Evolutionary conservation across 2,113 vertebrate genomes (phyloP).

Genomic region (Coryphaenoides rupestris): DNA sequence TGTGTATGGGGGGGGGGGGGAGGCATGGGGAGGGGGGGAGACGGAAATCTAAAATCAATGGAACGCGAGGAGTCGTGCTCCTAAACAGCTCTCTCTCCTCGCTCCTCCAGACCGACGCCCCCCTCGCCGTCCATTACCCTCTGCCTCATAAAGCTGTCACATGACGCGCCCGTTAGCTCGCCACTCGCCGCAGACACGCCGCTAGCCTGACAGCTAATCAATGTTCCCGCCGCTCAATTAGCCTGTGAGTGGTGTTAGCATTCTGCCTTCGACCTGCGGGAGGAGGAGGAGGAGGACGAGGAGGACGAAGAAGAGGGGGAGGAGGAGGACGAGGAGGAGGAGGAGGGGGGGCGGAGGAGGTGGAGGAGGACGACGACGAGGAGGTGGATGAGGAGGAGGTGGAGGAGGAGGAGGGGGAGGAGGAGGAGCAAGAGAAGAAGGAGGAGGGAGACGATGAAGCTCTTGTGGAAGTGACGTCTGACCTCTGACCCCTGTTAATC

Average conservation of each 20-base stretch:
- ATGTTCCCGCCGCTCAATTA: slow-evolving; percentile 42
- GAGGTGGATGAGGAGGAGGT: no score
- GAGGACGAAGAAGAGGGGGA: no score
- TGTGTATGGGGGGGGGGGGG: no score
- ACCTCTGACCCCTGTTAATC: slow-evolving; percentile 27
- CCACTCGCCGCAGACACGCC: slow-evolving; percentile 24
- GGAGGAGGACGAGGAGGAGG: no score
- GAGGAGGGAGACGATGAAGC: slow-evolving; percentile 34
- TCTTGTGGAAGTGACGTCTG: slow-evolving; percentile 24
- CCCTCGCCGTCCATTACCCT: slow-evolving; percentile 26
- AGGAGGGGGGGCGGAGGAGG: no score
- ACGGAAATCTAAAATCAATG: no score
- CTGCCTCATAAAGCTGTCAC: slow-evolving; percentile 33
- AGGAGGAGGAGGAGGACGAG: slow-evolving; percentile 26
- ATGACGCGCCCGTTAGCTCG: slow-evolving; percentile 12
- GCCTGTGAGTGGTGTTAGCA: slow-evolving; percentile 12
- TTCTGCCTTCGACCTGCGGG: slow-evolving; percentile 22
- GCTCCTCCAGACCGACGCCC: slow-evolving; percentile 33
- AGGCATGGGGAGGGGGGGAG: no score
- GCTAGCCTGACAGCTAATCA: slow-evolving; percentile 48
- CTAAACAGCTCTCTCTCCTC: no score
- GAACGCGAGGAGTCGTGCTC: no score
- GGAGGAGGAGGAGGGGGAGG: no score
- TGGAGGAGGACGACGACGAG: slow-evolving; percentile 32
- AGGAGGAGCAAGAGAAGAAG: no score